Evolutionary conservation across 2,113 vertebrate genomes (phyloP).

Genomic region (Gnathonemus echidnorhynchus): DNA sequence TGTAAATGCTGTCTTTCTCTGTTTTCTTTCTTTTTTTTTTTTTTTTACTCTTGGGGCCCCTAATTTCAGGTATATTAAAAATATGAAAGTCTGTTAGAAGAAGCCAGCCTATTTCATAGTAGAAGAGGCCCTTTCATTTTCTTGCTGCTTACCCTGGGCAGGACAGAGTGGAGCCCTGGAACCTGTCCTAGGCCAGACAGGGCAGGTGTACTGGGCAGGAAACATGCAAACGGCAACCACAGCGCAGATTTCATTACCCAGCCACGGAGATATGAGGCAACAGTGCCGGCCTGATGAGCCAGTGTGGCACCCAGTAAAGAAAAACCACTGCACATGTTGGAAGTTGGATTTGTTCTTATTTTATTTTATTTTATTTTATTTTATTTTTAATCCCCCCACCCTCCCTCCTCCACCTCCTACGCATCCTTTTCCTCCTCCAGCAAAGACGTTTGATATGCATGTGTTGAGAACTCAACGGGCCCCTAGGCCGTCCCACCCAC

Average conservation of each 20-base stretch:
- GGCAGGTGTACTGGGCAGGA: not conserved
- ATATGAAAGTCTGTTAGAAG: not conserved
- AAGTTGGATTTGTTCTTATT: not conserved
- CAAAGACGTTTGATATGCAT: not conserved
- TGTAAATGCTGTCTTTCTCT: not conserved
- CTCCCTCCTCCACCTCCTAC: not conserved
- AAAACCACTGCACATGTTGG: not conserved
- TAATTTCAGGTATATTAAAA: not conserved
- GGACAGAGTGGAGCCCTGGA: not conserved
- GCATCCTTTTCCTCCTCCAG: not conserved
- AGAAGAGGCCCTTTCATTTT: not conserved
- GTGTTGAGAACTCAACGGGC: not conserved
- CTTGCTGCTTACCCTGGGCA: not conserved
- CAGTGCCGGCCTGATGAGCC: not conserved
- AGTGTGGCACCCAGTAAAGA: not conserved
- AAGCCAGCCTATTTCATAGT: not conserved
- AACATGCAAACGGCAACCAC: not conserved
- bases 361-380: not conserved
- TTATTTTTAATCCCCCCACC: not conserved
- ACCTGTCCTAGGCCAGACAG: not conserved
- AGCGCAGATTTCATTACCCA: too few species aligned
- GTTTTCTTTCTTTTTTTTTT: not conserved
- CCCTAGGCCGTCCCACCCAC: not conserved
- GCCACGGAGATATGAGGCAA: not conserved
- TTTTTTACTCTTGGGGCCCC: not conserved